Conservation (phyloP, 1,140 invertebrate genomes). For the Drosophila pandora region DNA sequence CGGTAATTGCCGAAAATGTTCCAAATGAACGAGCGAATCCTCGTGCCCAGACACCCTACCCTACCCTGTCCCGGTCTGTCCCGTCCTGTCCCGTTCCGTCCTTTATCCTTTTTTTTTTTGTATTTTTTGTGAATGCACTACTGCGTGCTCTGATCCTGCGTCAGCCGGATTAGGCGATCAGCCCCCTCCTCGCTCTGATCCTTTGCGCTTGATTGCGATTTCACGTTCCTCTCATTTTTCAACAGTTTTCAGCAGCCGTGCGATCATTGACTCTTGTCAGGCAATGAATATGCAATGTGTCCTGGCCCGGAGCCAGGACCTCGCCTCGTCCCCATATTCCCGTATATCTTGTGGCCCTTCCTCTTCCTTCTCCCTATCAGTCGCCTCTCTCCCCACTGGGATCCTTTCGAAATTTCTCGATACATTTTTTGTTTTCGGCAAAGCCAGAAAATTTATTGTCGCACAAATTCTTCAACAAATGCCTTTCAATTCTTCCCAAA, state of each 20-base stretch:
- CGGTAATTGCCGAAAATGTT: slow-evolving; percentile 81
- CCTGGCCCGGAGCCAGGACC: not conserved
- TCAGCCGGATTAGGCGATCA: slow-evolving; percentile 63
- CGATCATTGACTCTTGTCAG: slow-evolving; percentile 78
- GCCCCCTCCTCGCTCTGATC: slow-evolving; percentile 24
- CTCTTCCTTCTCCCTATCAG: not conserved
- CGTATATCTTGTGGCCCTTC: not conserved
- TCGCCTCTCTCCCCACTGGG: too few species aligned
- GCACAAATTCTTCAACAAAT: too few species aligned
- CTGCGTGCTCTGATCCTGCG: slow-evolving; percentile 68
- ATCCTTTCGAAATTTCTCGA: too few species aligned
- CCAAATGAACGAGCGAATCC: slow-evolving; percentile 72
- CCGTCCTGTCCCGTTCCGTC: slow-evolving; percentile 2
- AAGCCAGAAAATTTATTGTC: too few species aligned
- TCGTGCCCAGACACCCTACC: slow-evolving; percentile 37
- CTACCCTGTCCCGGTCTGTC: not conserved
- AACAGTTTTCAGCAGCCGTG: slow-evolving; percentile 63
- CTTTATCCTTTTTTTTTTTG: not conserved
- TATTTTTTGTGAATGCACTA: not conserved
- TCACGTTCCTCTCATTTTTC: slow-evolving; percentile 57
- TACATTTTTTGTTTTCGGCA: too few species aligned
- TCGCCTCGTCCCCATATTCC: too few species aligned
- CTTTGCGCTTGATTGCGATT: slow-evolving; percentile 67
- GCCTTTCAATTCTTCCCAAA: too few species aligned
- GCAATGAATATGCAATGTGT: slow-evolving; percentile 41